phyloP scores from a whole-genome alignment of 2,113 vertebrate genomes.

The Calidris pugnax region DNA sequence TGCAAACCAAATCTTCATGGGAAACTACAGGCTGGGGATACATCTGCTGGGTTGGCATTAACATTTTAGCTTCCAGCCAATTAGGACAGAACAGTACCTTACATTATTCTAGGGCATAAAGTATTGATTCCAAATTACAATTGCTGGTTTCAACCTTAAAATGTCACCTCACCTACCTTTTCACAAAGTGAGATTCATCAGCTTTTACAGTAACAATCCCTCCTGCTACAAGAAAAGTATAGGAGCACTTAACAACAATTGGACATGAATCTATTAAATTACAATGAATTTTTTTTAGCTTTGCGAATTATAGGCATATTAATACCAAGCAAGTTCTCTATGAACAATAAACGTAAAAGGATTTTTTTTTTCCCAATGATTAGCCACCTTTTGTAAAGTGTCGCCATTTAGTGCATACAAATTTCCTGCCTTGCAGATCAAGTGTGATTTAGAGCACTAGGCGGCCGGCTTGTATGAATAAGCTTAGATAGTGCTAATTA shows the following conservation, averaged over 20 bases:
- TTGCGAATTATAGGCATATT: slow-evolving; percentile 63
- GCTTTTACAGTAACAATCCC: slow-evolving; percentile 38
- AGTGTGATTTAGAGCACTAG: slow-evolving; percentile 56
- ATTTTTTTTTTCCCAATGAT: slow-evolving; percentile 9
- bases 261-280: slow-evolving; percentile 64
- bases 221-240: slow-evolving; percentile 46
- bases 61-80: slow-evolving; percentile 51
- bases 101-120: slow-evolving; percentile 43
- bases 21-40: slow-evolving; percentile 26
- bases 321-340: slow-evolving; percentile 45
- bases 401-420: slow-evolving; percentile 55
- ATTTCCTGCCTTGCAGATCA: slow-evolving; percentile 64
- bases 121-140: slow-evolving; percentile 63
- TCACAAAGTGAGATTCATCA: slow-evolving; percentile 37
- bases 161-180: slow-evolving; percentile 55
- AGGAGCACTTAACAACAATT: slow-evolving; percentile 63
- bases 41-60: slow-evolving; percentile 33
- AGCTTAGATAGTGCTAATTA: slow-evolving; percentile 62
- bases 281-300: slow-evolving; percentile 46
- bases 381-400: slow-evolving; percentile 61
- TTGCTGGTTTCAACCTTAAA: slow-evolving; percentile 62
- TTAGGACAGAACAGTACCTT: slow-evolving; percentile 53
- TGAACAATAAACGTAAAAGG: slow-evolving; percentile 63
- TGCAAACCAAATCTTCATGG: slow-evolving; percentile 53
- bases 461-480: slow-evolving; percentile 55